These are phyloP conservation scores for Trypoxylon attenuatum DNA, from an alignment of 2,888 invertebrate genomes.

Conservation along the genomic window DNA sequence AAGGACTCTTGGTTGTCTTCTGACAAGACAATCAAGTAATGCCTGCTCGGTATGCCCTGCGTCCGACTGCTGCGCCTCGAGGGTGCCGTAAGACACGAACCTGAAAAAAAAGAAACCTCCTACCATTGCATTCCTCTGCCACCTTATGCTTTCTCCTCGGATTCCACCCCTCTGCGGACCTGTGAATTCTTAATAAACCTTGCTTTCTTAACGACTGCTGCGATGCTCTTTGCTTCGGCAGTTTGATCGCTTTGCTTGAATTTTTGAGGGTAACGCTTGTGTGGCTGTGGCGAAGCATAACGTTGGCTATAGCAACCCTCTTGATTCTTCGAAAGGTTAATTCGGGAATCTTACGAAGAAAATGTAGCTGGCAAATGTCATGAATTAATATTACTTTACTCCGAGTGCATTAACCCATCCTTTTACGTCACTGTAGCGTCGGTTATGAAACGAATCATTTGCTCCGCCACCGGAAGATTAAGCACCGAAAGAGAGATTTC, in stretches of 20 bases:
- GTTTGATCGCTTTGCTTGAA: background rate
- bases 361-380: too few relatives aligned
- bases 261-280: too few relatives aligned
- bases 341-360: too few relatives aligned
- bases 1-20: constrained; percentile 25
- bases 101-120: constrained; percentile 44
- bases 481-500: background rate
- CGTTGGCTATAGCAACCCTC: too few relatives aligned
- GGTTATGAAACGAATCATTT: too few relatives aligned
- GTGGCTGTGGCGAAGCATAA: too few relatives aligned
- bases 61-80: constrained; percentile 60
- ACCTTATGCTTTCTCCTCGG: constrained; percentile 13
- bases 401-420: background rate
- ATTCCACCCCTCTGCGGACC: constrained; percentile 8
- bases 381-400: too few relatives aligned
- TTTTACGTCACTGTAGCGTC: background rate
- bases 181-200: constrained; percentile 51
- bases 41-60: constrained; percentile 71
- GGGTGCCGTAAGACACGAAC: constrained; percentile 67
- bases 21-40: constrained; percentile 72
- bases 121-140: constrained; percentile 13
- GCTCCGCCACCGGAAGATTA: too few relatives aligned
- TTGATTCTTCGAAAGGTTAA: too few relatives aligned
- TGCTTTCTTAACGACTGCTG: constrained; percentile 25
- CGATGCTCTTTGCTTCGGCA: constrained; percentile 8